phyloP scores from a whole-genome alignment of 2,888 invertebrate species.

The Lamellibrachia satsuma region DNA sequence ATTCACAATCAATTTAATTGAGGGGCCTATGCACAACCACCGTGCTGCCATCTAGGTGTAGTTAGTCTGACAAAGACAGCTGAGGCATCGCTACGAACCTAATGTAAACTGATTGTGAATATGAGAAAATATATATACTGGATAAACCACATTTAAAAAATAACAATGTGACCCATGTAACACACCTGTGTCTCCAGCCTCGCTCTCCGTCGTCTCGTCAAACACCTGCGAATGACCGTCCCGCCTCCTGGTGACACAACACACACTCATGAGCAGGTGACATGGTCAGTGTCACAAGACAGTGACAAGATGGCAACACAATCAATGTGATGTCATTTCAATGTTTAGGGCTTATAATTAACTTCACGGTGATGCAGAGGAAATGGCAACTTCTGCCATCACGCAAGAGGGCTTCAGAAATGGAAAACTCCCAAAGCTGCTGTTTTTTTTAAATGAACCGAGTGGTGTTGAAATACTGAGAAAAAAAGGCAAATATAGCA shows the following conservation, averaged over 20 bases:
- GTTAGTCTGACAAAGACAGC: too few species aligned
- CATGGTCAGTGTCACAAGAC: too few species aligned
- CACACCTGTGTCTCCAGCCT: conserved; percentile 35
- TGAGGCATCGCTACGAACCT: too few species aligned
- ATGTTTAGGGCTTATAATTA: background rate
- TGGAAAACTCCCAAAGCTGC: background rate
- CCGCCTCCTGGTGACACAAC: conserved; percentile 49
- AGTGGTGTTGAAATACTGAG: background rate
- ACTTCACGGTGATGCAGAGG: too few species aligned
- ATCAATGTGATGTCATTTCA: background rate
- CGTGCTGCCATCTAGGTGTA: too few species aligned
- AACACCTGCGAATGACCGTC: conserved; percentile 36
- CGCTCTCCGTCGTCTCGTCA: conserved; percentile 37
- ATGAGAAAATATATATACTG: too few species aligned
- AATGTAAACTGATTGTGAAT: too few species aligned
- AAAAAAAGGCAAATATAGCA: background rate
- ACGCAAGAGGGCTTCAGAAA: background rate
- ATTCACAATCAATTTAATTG: too few species aligned
- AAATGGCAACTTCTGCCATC: background rate
- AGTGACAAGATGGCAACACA: background rate
- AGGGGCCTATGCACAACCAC: too few species aligned
- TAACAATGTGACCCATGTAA: background rate
- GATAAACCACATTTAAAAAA: background rate
- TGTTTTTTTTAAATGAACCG: background rate
- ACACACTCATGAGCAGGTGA: background rate